Percentiles rank a stretch among this genome's conserved stretches.
These are phyloP conservation scores for Sialia sialis DNA, from an alignment of 2,113 vertebrate species.

Conservation along the genomic window DNA sequence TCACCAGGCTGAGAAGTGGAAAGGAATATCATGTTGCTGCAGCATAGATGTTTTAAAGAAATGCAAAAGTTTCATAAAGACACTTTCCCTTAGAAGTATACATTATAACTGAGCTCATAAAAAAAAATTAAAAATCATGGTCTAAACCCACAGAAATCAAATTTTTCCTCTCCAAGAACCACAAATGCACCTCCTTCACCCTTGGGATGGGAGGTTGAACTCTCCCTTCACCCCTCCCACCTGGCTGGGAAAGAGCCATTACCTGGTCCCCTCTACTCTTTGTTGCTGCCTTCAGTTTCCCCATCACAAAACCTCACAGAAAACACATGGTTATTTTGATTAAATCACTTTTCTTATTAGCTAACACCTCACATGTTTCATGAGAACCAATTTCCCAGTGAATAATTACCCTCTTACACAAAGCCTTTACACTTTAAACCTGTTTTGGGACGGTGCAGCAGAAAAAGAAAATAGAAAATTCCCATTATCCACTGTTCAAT, in stretches of 20 bases:
- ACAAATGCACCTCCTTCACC: not conserved
- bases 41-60: not conserved
- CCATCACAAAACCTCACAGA: not conserved
- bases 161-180: not conserved
- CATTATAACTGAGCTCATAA: not conserved
- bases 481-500: not conserved
- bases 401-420: not conserved
- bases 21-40: fast-evolving
- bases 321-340: not conserved
- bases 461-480: not conserved
- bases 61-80: not conserved
- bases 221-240: not conserved
- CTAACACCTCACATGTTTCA: not conserved
- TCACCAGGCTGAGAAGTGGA: not conserved
- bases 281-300: not conserved
- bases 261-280: fast-evolving
- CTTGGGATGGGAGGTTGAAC: not conserved
- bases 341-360: not conserved
- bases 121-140: not conserved
- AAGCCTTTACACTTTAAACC: not conserved
- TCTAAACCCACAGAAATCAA: not conserved
- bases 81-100: not conserved
- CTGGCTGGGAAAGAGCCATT: not conserved
- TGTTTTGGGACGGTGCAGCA: not conserved
- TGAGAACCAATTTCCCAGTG: not conserved